Base-by-base conservation (phyloP, 1,140 invertebrate species). In the Aphelinus certus region DNA sequence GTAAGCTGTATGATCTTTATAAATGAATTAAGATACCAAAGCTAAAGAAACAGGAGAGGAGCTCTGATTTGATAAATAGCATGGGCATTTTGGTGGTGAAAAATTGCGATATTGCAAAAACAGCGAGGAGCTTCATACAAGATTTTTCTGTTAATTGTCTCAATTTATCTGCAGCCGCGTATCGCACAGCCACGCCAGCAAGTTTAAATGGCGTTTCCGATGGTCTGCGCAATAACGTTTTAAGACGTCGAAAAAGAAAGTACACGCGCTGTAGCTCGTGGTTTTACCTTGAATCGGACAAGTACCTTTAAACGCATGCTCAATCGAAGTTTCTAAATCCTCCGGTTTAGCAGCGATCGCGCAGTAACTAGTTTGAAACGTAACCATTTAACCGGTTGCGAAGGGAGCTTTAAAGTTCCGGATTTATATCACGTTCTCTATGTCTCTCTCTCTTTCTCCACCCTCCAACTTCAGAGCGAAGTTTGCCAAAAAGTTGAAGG, bases 301-400 rank as follows among this genome's bases (percentile, higher is more conserved):
- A 65, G 48, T 61, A 55, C 53, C 63, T 26, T 53, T 48, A 56
- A 74, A 70, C 61, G 67, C 73, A 75, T 70, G 73, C 53, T 69
- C 67, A 70, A 75, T 75, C 67, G 55, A 70, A 75, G 73, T 75
- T 75, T 65, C 66, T 49, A 62, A 74, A 74, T 68, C 57, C 65
- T 7, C 49, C 53, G 10, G 43, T 64, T 63, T 57, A 64, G 9
- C 70, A 42, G 70, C 70, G 7, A 64, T 64, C n/a, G 55, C 71
- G n/a, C 26, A 26, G 62, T 65, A 73, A 73, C 71, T 65, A 73
- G 71, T 73, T 71, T 73, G 48, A 62, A 53, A 61, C 58, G 48
- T 62, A 56, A 7, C 51, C 55, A 43, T 51, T 65, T 67, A 65
- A 47, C 9, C 45, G n/a, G n/a, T 66, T 49, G 43, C 7, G 2